These are phyloP conservation scores for Uria lomvia DNA, from an alignment of 2,113 vertebrate genomes.

Conservation along the genomic window DNA sequence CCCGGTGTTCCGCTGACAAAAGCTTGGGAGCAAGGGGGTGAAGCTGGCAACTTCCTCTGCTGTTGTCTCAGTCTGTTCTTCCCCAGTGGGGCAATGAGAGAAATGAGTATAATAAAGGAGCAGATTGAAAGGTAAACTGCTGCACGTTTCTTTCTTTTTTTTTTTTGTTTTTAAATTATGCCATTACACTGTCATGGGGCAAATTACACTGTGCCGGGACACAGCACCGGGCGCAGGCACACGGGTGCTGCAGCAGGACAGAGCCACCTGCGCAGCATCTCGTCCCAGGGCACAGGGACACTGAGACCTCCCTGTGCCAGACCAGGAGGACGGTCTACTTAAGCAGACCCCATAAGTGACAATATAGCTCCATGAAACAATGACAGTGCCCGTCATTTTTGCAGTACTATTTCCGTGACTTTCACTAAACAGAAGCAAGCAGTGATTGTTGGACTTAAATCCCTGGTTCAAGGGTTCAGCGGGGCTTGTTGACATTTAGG, in stretches of 20 bases:
- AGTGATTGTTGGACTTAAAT: background rate
- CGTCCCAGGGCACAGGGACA: fast-evolving
- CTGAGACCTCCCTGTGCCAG: fast-evolving
- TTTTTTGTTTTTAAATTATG: background rate
- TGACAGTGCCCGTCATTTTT: background rate
- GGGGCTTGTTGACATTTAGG: background rate
- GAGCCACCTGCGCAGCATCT: background rate
- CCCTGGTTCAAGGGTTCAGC: background rate
- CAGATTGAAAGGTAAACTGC: background rate
- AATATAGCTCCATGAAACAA: fast-evolving
- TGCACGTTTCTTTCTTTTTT: background rate
- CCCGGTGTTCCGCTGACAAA: background rate
- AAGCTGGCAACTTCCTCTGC: background rate
- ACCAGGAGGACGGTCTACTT: background rate
- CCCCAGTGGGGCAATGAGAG: background rate
- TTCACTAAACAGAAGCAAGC: background rate
- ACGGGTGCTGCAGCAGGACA: background rate
- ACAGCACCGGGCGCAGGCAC: background rate
- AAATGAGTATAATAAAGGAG: background rate
- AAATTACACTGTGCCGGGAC: background rate
- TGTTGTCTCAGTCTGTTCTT: background rate
- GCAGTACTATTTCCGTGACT: background rate
- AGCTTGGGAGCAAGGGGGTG: background rate
- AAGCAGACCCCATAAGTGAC: background rate
- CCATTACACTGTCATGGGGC: background rate